Evolutionary conservation across 2,113 vertebrate genomes (phyloP).

Genomic region (Percopsis transmontana): DNA sequence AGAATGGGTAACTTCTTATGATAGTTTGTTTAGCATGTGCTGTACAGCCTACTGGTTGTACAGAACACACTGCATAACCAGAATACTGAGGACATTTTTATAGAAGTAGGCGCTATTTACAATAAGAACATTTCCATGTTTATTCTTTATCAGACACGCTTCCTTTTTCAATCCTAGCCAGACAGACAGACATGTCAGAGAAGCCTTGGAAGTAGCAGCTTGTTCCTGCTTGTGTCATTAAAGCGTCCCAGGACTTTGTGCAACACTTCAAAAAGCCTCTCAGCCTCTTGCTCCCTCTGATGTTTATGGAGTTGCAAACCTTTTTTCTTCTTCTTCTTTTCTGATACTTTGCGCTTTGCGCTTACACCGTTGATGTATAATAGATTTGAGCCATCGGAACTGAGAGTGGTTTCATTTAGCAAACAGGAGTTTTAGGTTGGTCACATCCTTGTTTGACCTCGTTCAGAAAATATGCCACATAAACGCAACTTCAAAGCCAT

Average conservation of each 20-base stretch:
- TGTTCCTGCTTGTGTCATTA: constrained; percentile 22
- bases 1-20: too few relatives aligned
- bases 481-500: neutral
- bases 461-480: neutral
- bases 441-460: neutral
- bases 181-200: constrained; percentile 7
- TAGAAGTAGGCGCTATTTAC: too few relatives aligned
- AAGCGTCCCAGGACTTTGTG: constrained; percentile 5
- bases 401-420: neutral
- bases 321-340: neutral
- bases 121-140: neutral
- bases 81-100: too few relatives aligned
- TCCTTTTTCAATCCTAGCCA: neutral
- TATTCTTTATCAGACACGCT: neutral
- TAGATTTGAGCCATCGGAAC: constrained; percentile 10
- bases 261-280: constrained; percentile 31
- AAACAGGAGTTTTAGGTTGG: neutral
- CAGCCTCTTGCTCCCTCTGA: constrained; percentile 2
- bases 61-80: neutral
- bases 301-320: neutral
- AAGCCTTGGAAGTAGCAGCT: neutral
- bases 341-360: constrained; percentile 10
- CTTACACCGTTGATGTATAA: constrained; percentile 13
- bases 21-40: too few relatives aligned
- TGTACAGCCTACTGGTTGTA: too few relatives aligned